Conservation (phyloP, 2,888 invertebrate genomes). For the Coremacera marginata region DNA sequence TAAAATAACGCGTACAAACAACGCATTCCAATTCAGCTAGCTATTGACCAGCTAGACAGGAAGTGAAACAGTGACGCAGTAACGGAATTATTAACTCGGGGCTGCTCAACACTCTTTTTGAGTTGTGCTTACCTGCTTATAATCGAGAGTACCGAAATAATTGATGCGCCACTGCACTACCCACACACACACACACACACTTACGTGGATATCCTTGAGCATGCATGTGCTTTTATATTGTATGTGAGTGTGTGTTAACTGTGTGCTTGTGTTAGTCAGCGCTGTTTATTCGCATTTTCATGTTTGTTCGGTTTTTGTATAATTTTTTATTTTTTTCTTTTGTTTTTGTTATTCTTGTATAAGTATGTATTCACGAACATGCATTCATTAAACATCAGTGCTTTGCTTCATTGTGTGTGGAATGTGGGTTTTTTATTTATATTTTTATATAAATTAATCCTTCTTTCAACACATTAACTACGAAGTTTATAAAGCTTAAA, state of each 20-base stretch:
- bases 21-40: slow-evolving; percentile 7
- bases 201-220: background rate
- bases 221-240: background rate
- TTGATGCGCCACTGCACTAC: background rate
- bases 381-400: slow-evolving; percentile 2
- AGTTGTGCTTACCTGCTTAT: no score
- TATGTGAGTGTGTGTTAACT: background rate
- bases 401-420: background rate
- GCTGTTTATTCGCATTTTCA: slow-evolving; percentile 15
- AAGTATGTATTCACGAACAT: slow-evolving; percentile 8
- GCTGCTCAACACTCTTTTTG: no score
- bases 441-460: no score
- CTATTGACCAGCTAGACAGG: slow-evolving; percentile 8
- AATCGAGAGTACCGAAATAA: background rate
- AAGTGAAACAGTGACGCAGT: background rate
- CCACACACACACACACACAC: background rate
- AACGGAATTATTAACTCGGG: background rate
- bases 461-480: no score
- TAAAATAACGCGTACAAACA: background rate
- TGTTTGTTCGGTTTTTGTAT: slow-evolving; percentile 8
- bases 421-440: no score
- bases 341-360: slow-evolving; percentile 5
- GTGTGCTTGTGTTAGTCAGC: background rate
- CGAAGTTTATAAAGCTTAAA: no score
- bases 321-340: background rate